A percentile compares a stretch with the other conserved stretches of the same genome.
phyloP scores from a whole-genome alignment of 2,113 vertebrate species.

The Ceyx cyanopectus region DNA sequence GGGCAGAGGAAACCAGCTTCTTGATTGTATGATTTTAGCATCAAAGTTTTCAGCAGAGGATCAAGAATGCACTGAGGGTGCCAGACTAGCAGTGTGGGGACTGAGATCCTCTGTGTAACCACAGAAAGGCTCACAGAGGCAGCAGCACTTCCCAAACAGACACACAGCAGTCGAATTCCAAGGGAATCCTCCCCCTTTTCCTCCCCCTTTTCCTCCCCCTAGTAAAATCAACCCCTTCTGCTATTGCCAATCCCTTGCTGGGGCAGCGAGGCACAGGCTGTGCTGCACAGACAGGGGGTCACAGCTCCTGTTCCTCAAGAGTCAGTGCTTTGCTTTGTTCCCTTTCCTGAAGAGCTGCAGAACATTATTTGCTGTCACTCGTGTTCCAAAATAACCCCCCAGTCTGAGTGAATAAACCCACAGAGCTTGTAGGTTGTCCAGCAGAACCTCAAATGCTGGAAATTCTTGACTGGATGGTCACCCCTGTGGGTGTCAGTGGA shows the following conservation, averaged over 20 bases:
- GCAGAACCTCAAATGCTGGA: background rate
- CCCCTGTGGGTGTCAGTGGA: background rate
- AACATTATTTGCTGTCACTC: background rate
- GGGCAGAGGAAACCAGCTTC: background rate
- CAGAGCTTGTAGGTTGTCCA: background rate
- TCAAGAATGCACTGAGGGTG: background rate
- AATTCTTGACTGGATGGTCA: background rate
- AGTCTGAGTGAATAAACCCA: background rate
- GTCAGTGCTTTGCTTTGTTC: background rate
- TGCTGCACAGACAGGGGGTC: background rate
- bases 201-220: background rate
- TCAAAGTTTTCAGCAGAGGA: background rate
- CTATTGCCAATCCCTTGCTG: background rate
- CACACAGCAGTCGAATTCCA: background rate
- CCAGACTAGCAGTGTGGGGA: background rate
- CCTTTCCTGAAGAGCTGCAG: background rate
- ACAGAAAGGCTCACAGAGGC: background rate
- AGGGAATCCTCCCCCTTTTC: background rate
- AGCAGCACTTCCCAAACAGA: background rate
- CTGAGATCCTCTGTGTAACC: background rate
- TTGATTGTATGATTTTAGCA: conserved; percentile 34
- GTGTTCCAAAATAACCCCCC: background rate
- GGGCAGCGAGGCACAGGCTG: too few species aligned
- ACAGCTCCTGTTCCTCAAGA: background rate
- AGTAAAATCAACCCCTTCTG: background rate